These are phyloP conservation scores for Notocelia uddmanniana DNA, from an alignment of 2,888 invertebrate species.

Conservation along the genomic window DNA sequence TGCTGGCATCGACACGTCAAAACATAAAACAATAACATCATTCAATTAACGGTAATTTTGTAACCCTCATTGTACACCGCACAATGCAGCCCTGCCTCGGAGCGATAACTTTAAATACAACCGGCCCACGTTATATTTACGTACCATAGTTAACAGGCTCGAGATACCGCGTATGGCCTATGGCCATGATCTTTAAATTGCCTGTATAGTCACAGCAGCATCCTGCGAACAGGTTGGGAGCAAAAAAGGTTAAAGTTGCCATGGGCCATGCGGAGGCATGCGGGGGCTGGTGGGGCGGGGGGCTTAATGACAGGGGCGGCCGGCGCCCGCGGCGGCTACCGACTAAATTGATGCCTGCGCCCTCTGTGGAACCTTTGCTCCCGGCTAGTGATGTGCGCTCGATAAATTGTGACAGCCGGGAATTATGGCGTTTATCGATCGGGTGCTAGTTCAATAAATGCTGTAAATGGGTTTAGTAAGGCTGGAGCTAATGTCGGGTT, in stretches of 20 bases:
- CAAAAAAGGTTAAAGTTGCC: slow-evolving; percentile 85
- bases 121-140: slow-evolving; percentile 67
- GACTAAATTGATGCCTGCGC: slow-evolving; percentile 85
- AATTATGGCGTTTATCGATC: slow-evolving; percentile 61
- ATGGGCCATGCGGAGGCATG: slow-evolving; percentile 50
- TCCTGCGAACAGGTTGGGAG: slow-evolving; percentile 83
- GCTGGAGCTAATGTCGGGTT: slow-evolving; percentile 32
- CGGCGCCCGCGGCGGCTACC: slow-evolving; percentile 84
- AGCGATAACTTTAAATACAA: slow-evolving; percentile 64
- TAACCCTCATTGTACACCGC: slow-evolving; percentile 37
- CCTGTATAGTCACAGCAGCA: slow-evolving; percentile 76
- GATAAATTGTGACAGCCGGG: slow-evolving; percentile 75
- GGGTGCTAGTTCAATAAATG: slow-evolving; percentile 51
- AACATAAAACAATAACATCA: slow-evolving; percentile 22
- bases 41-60: slow-evolving; percentile 28
- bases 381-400: slow-evolving; percentile 81
- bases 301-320: slow-evolving; percentile 84
- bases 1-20: background rate
- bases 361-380: slow-evolving; percentile 82
- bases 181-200: slow-evolving; percentile 82
- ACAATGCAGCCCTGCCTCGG: slow-evolving; percentile 49
- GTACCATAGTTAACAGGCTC: slow-evolving; percentile 67
- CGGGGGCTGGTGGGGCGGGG: slow-evolving; percentile 52
- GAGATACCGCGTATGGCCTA: slow-evolving; percentile 79
- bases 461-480: slow-evolving; percentile 31